Evolutionary conservation across 2,113 vertebrate genomes (phyloP).

Genomic region (Amphiprion percula): DNA sequence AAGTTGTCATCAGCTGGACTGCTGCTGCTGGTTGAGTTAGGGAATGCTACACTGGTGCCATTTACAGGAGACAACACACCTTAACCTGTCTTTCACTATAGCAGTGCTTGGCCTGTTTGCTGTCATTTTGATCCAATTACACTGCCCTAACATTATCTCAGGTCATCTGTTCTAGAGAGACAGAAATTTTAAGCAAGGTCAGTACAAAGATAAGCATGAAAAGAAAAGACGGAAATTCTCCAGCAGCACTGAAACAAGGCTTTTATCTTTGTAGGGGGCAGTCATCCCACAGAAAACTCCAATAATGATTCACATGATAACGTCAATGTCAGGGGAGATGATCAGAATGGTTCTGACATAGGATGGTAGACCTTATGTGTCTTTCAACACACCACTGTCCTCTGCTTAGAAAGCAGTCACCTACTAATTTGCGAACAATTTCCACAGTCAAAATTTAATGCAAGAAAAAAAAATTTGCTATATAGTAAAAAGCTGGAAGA

Average conservation of each 20-base stretch:
- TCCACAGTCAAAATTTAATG: not conserved
- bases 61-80: slow-evolving; percentile 42
- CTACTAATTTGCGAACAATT: no score
- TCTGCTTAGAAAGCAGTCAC: no score
- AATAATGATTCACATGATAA: slow-evolving; percentile 48
- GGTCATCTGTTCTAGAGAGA: slow-evolving; percentile 72
- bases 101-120: slow-evolving; percentile 42
- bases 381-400: no score
- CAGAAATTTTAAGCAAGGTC: slow-evolving; percentile 76
- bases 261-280: slow-evolving; percentile 52
- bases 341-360: slow-evolving; percentile 18
- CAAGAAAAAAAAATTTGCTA: no score
- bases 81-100: slow-evolving; percentile 64
- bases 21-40: slow-evolving; percentile 18
- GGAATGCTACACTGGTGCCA: slow-evolving; percentile 36
- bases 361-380: slow-evolving; percentile 1
- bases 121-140: slow-evolving; percentile 81
- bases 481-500: no score
- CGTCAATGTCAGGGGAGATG: slow-evolving; percentile 44
- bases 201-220: slow-evolving; percentile 67
- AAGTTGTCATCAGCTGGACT: slow-evolving; percentile 39
- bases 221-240: slow-evolving; percentile 44
- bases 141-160: slow-evolving; percentile 78
- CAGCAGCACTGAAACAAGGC: slow-evolving; percentile 62
- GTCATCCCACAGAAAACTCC: slow-evolving; percentile 42